phyloP scores from a whole-genome alignment of 1,140 invertebrate genomes.

The Drosophila sucinea region DNA sequence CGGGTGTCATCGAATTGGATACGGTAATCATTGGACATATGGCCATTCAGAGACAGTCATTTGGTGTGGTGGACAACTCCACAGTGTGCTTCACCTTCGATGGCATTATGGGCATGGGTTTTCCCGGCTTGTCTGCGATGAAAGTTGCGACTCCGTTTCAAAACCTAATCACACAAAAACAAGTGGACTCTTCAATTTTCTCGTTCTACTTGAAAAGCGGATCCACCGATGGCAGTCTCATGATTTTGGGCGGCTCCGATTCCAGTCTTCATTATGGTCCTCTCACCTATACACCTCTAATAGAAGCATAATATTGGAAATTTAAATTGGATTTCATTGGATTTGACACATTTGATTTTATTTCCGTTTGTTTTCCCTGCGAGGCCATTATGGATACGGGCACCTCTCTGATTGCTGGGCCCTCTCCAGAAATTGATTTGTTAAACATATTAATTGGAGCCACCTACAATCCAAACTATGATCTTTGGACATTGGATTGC shows the following conservation, averaged over 20 bases:
- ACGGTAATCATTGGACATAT: conserved; percentile 85
- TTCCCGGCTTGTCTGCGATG: conserved; percentile 93
- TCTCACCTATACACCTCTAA: conserved; percentile 48
- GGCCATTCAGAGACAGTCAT: conserved; percentile 91
- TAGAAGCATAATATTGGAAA: conserved; percentile 51
- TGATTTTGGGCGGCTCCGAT: conserved; percentile 50
- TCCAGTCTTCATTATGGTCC: conserved; percentile 33
- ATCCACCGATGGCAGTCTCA: conserved; percentile 83
- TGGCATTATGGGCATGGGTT: conserved; percentile 96
- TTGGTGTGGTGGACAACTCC: conserved; percentile 97
- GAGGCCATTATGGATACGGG: conserved; percentile 79
- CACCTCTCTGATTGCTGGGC: conserved; percentile 89
- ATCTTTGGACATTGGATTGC: conserved; percentile 27
- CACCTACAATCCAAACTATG: conserved; percentile 1
- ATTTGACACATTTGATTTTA: not conserved
- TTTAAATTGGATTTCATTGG: conserved; percentile 48
- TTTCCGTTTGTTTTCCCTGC: conserved; percentile 60
- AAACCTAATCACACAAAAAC: conserved; percentile 93
- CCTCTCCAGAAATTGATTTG: conserved; percentile 84
- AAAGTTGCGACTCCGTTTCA: conserved; percentile 95
- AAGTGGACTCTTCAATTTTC: conserved; percentile 92
- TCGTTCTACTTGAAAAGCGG: conserved; percentile 94
- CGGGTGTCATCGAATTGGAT: conserved; percentile 59
- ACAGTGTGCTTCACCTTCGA: conserved; percentile 96
- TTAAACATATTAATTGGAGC: conserved; percentile 48